Evolutionary conservation across 1,140 invertebrate species (phyloP), one percentile per base, ranked within the genome.

Genomic region (Bombus fervidus): DNA sequence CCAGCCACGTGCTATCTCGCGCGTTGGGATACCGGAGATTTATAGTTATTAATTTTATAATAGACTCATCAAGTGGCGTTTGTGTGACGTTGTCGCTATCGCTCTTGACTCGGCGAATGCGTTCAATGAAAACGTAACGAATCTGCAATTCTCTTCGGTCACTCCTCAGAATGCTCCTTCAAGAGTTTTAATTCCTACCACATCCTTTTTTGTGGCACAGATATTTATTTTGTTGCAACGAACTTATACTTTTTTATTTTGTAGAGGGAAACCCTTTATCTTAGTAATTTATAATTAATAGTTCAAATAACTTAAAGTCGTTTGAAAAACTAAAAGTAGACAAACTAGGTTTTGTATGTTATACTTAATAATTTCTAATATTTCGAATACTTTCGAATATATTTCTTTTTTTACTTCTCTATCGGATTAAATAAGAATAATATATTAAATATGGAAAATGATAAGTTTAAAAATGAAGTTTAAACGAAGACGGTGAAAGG

Each of bases 11-110:
- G 93, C 92, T 94, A 94, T 92, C 77, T 79, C 89, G 90, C 92
- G 84, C 77, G 64, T 87, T 72, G 75, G 81, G 78, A 79, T 80
- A 34, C 75, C 86, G 34, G 80, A 93, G 93, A 94, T 95, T 94
- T 94, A 94, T 93, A 94, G 93, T 94, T 94, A 94, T 94, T 94
- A 94, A 95, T 94, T 93, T 93, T 93, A 91, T 94, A 94, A 95
- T 95, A 93, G 92, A 94, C 92, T 92, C 92, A 93, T 95, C 93
- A 94, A 89, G 83, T 81, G 76, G 28, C 78, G n/a, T n/a, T 66
- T 78, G 83, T 41, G 77, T 57, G 77, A 81, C 83, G 77, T 66
- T 73, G 78, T 69, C 75, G 53, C 69, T 41, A 53, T 81, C 59
- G 41, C 57, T 68, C 62, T 72, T 73, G 31, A 37, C 12, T 12